These are phyloP conservation scores for Sibirionetta formosa DNA, from an alignment of 2,797 vertebrate species.

Conservation along the genomic window DNA sequence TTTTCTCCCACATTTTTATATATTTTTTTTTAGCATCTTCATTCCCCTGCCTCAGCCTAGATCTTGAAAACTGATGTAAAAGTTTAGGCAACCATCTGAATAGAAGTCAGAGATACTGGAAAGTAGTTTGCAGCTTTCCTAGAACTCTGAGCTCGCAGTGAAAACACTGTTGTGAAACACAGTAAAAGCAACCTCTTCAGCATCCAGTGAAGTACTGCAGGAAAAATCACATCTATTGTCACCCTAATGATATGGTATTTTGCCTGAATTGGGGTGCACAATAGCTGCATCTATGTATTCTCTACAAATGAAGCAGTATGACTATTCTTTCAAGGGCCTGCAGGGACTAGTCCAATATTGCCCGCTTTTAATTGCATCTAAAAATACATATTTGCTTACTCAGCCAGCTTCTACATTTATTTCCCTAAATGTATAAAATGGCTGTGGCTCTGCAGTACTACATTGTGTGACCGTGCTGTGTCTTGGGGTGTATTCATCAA, in stretches of 20 bases:
- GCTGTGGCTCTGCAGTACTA: neutral
- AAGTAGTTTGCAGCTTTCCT: neutral
- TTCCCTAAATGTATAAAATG: neutral
- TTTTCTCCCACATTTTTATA: neutral
- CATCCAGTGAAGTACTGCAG: neutral
- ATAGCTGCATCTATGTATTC: neutral
- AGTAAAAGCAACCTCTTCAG: neutral
- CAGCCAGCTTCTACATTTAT: neutral
- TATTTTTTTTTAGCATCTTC: neutral
- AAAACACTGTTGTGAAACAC: neutral
- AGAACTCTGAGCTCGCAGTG: neutral
- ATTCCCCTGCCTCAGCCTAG: neutral
- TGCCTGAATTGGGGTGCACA: neutral
- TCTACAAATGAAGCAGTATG: neutral
- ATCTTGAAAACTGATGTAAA: neutral
- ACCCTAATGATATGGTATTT: neutral
- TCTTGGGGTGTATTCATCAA: neutral
- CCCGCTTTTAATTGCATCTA: neutral
- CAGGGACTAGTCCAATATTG: neutral
- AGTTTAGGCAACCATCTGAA: neutral
- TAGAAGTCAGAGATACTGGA: neutral
- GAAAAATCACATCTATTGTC: neutral
- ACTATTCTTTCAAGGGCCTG: neutral
- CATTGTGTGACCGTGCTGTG: rapidly evolving
- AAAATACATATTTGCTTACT: conserved; percentile 14